Evolutionary conservation across 2,888 invertebrate genomes (phyloP), one percentile per base, ranked within the genome.

Genomic region (Plagodis dolabraria): DNA sequence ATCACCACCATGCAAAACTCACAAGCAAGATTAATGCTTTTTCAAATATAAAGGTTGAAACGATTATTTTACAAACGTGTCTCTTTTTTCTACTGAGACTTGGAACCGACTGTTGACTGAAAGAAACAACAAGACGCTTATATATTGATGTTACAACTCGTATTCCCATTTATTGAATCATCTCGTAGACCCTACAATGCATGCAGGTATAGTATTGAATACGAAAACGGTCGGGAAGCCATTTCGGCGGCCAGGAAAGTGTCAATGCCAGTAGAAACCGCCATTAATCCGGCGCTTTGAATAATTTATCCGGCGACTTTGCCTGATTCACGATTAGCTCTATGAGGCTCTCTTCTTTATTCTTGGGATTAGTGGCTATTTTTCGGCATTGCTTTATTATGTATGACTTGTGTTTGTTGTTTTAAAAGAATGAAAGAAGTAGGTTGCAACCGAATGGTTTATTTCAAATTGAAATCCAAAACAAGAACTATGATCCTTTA

Each of bases 261-360:
- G 79, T 77, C 79, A 74, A 74, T 76, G 70, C 68, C 57, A 55
- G 65, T 70, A 64, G 66, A 71, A 70, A 70, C 65, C 69, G 70
- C 64, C 76, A 80, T 78, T 74, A 74, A 77, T 77, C 68, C 73
- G 69, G 68, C 67, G 64, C 62, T 55, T 66, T 60, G 71, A 71
- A 74, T 76, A 76, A 75, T 75, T 72, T 74, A 72, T 74, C 64
- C 53, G 58, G 62, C 60, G 64, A 66, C 68, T 72, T 72, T 65
- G 65, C 67, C 70, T 68, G 63, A 61, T 69, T 68, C 68, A 61
- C 64, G 56, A 61, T 66, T 63, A 69, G 65, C 64, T 66, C 57
- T 63, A 56, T 61, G 64, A 57, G 63, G 60, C 57, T 45, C 43
- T 49, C 50, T 66, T 65, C 65, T 67, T 67, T 67, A 64, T 67